Conservation (phyloP, 2,888 invertebrate genomes). For the Trachelus troglodyta region DNA sequence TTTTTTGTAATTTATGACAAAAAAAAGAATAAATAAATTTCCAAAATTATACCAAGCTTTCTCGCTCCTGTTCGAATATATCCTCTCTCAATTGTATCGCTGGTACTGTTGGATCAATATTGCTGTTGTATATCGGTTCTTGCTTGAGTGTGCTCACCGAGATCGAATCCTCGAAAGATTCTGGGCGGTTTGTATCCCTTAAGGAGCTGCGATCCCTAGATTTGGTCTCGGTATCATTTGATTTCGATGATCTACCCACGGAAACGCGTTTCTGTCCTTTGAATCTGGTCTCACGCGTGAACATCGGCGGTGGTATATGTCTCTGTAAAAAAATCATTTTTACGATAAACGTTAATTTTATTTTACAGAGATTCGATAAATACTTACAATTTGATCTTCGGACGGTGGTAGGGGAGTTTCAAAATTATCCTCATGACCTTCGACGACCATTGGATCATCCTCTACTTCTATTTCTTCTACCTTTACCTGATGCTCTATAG, state of each 20-base stretch:
- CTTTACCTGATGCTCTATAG: constrained; percentile 50
- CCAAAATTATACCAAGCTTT: constrained; percentile 2
- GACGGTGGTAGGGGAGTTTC: constrained; percentile 41
- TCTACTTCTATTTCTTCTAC: constrained; percentile 61
- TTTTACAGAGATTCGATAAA: not conserved
- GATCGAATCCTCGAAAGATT: constrained; percentile 25
- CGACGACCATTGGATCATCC: constrained; percentile 61
- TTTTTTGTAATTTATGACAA: not conserved
- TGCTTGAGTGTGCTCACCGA: constrained; percentile 32
- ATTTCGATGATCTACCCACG: constrained; percentile 54
- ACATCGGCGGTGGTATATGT: constrained; percentile 56
- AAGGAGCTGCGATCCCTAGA: constrained; percentile 30
- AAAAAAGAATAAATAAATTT: not conserved
- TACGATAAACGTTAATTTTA: not conserved
- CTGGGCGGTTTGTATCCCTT: constrained; percentile 30
- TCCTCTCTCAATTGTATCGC: constrained; percentile 53
- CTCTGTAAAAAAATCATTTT: constrained; percentile 32
- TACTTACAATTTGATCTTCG: constrained; percentile 40
- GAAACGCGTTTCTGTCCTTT: constrained; percentile 67
- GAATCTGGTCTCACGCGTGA: constrained; percentile 65
- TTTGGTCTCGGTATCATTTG: constrained; percentile 18
- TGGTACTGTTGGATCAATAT: constrained; percentile 52
- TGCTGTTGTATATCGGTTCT: constrained; percentile 43
- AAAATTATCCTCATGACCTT: constrained; percentile 52
- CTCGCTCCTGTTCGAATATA: constrained; percentile 32